Percentiles rank a stretch among this genome's conserved stretches.
Evolutionary conservation across 2,113 vertebrate species (phyloP).

Genomic region (Chrysemys picta): DNA sequence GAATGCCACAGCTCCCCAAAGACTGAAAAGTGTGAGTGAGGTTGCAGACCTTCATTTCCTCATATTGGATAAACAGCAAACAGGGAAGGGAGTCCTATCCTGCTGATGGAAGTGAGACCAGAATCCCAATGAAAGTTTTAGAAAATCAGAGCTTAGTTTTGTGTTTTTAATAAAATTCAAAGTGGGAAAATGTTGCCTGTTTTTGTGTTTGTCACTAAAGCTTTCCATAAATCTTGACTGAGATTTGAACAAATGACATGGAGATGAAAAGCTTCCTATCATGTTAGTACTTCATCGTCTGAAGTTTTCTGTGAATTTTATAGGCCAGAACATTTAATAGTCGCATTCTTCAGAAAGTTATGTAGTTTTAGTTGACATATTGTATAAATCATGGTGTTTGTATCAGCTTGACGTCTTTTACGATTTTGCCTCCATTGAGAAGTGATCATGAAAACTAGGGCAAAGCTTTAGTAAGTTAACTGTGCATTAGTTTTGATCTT

Average conservation of each 20-base stretch:
- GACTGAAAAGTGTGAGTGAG: not conserved
- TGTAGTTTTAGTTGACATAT: not conserved
- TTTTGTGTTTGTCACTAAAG: not conserved
- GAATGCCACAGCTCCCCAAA: not conserved
- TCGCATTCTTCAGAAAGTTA: not conserved
- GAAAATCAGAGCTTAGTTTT: not conserved
- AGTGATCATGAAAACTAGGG: not conserved
- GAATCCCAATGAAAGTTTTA: not conserved
- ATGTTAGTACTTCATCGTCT: not conserved
- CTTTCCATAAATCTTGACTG: not conserved
- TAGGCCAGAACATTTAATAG: not conserved
- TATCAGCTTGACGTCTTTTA: not conserved
- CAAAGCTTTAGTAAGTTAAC: not conserved
- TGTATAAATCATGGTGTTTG: not conserved
- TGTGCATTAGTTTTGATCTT: not conserved
- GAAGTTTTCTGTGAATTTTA: not conserved
- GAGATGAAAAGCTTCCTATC: not conserved
- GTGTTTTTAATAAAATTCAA: not conserved
- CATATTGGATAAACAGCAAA: too few species aligned
- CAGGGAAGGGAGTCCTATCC: not conserved
- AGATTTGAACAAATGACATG: not conserved
- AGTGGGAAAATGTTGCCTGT: not conserved
- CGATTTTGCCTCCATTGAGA: not conserved
- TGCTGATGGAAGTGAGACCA: not conserved
- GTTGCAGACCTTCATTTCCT: not conserved